Evolutionary conservation across 2,888 invertebrate species (phyloP).

Genomic region (Uloborus plumipes): DNA sequence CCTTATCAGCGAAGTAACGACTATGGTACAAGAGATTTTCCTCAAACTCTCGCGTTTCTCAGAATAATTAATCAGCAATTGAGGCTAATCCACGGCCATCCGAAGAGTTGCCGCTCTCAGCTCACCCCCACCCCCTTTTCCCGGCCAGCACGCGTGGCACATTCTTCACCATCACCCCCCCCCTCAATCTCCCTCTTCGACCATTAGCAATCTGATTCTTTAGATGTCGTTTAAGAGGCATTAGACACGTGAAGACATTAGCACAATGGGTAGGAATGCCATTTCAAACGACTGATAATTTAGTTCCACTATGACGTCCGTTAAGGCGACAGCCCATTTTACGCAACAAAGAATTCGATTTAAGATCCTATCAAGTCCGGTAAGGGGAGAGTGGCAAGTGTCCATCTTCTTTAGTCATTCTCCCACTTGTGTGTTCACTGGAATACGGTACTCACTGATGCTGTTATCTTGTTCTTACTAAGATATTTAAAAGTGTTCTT

Average conservation of each 20-base stretch:
- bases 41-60: conserved; percentile 26
- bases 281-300: conserved; percentile 47
- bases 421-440: no score
- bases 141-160: neutral
- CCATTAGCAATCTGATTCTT: conserved; percentile 62
- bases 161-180: neutral
- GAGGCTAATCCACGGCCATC: conserved; percentile 39
- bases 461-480: no score
- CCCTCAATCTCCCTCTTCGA: conserved; percentile 1
- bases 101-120: conserved; percentile 21
- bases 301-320: conserved; percentile 2
- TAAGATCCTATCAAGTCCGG: no score
- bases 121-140: neutral
- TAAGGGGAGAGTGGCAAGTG: no score
- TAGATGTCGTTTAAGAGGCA: conserved; percentile 58
- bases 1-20: conserved; percentile 45
- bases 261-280: conserved; percentile 20
- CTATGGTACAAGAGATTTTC: conserved; percentile 29
- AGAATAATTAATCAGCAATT: conserved; percentile 57
- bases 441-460: no score
- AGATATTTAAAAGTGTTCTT: no score
- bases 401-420: no score
- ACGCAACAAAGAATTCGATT: no score
- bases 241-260: conserved; percentile 58
- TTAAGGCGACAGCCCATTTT: neutral